Percentiles rank a stretch among this genome's conserved stretches.
These are phyloP conservation scores for Hylaeus anthracinus DNA, from an alignment of 1,140 invertebrate species.

Conservation along the genomic window DNA sequence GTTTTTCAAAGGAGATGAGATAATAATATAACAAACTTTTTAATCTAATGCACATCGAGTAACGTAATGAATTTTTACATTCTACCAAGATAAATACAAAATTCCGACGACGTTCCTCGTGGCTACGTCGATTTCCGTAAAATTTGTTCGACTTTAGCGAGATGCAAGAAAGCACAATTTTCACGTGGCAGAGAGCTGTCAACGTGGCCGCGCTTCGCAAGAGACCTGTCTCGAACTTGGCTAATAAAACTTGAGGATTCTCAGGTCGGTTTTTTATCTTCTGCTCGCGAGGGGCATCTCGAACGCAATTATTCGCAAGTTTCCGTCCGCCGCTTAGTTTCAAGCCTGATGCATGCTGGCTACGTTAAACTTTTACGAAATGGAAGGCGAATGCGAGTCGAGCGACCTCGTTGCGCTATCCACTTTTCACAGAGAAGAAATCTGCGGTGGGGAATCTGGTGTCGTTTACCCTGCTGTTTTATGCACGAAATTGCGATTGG, in stretches of 20 bases:
- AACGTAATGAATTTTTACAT: too few relatives aligned
- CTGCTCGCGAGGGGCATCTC: conserved; percentile 42
- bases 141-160: too few relatives aligned
- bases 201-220: background rate
- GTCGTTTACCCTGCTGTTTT: too few relatives aligned
- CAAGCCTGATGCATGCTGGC: conserved; percentile 51
- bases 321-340: conserved; percentile 31
- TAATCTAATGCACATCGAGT: too few relatives aligned
- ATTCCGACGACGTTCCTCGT: too few relatives aligned
- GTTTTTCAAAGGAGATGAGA: too few relatives aligned
- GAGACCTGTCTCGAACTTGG: conserved; percentile 40
- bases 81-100: too few relatives aligned
- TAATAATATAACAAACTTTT: too few relatives aligned
- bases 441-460: background rate
- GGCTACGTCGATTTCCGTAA: too few relatives aligned
- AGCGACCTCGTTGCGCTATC: background rate
- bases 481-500: too few relatives aligned
- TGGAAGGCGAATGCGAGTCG: conserved; percentile 1
- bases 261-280: conserved; percentile 52
- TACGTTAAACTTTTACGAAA: conserved; percentile 40
- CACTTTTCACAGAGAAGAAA: background rate
- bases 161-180: too few relatives aligned
- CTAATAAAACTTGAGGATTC: conserved; percentile 51
- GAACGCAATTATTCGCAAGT: conserved; percentile 61
- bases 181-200: too few relatives aligned